Percentiles rank a stretch among this genome's conserved stretches.
These are phyloP conservation scores for Agonopterix heracliana DNA, from an alignment of 2,888 invertebrate species.

Conservation along the genomic window DNA sequence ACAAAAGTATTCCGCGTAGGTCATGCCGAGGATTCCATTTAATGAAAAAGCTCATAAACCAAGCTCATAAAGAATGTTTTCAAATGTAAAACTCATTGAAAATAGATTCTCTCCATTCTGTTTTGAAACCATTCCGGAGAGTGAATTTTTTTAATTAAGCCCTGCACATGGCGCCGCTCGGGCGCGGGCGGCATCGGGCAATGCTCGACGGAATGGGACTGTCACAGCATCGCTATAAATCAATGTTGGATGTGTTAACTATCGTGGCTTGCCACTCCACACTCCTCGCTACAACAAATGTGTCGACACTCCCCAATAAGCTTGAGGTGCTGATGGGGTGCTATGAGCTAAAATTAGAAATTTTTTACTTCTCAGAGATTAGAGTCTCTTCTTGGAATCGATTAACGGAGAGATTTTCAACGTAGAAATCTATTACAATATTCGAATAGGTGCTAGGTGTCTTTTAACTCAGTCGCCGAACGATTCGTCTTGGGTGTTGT, in stretches of 20 bases:
- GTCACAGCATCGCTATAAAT: slow-evolving; percentile 51
- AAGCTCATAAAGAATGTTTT: too few relatives aligned
- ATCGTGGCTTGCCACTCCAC: slow-evolving; percentile 32
- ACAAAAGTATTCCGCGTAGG: too few relatives aligned
- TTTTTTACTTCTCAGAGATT: slow-evolving; percentile 10
- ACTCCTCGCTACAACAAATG: slow-evolving; percentile 38
- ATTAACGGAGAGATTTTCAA: background rate
- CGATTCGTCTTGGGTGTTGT: too few relatives aligned
- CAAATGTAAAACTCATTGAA: too few relatives aligned
- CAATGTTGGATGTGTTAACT: slow-evolving; percentile 52
- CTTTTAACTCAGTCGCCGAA: too few relatives aligned
- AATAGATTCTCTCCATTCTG: too few relatives aligned
- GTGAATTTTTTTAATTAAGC: slow-evolving; percentile 14
- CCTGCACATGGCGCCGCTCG: slow-evolving; percentile 9
- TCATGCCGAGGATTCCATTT: too few relatives aligned
- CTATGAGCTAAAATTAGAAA: slow-evolving; percentile 16
- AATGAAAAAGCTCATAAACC: too few relatives aligned
- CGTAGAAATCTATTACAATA: too few relatives aligned
- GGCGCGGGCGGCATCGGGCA: background rate
- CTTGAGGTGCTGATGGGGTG: slow-evolving; percentile 38
- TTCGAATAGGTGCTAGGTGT: too few relatives aligned
- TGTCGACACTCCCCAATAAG: slow-evolving; percentile 57
- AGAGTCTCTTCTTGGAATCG: background rate
- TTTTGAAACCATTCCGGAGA: too few relatives aligned
- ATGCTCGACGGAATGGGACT: slow-evolving; percentile 6